Evolutionary conservation across 2,797 vertebrate genomes (phyloP).

Genomic region (Pteropus rufus): DNA sequence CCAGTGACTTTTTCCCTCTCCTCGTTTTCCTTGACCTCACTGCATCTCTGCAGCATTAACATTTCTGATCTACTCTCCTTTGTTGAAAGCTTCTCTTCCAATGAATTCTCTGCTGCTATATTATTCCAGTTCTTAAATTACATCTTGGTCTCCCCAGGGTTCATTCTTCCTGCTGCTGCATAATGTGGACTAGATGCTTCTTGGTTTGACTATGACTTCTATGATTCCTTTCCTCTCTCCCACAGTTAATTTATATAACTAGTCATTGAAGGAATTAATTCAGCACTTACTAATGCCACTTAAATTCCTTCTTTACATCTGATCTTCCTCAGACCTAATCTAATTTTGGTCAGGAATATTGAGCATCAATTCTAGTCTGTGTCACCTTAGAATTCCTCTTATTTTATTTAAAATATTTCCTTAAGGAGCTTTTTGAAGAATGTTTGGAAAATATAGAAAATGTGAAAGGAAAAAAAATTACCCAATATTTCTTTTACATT

Average conservation of each 20-base stretch:
- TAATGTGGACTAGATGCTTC: neutral
- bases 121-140: conserved; percentile 52
- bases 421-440: conserved; percentile 12
- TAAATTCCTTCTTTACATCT: conserved; percentile 7
- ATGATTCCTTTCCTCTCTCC: neutral
- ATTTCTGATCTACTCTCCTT: neutral
- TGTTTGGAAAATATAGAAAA: neutral
- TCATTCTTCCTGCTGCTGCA: conserved; percentile 25
- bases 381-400: conserved; percentile 19
- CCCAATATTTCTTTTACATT: neutral
- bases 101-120: neutral
- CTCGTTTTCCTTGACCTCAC: neutral
- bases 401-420: conserved; percentile 43
- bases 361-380: neutral
- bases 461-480: neutral
- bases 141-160: neutral
- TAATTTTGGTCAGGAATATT: conserved; percentile 44
- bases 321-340: neutral
- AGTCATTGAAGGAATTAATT: neutral
- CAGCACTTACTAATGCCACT: neutral
- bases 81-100: conserved; percentile 2
- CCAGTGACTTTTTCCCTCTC: neutral
- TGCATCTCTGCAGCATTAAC: neutral
- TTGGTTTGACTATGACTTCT: neutral
- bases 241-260: neutral